Percentiles rank a stretch among this genome's conserved stretches.
These are phyloP conservation scores for Catajapyx aquilonaris DNA, from an alignment of 1,140 invertebrate genomes.

Conservation along the genomic window DNA sequence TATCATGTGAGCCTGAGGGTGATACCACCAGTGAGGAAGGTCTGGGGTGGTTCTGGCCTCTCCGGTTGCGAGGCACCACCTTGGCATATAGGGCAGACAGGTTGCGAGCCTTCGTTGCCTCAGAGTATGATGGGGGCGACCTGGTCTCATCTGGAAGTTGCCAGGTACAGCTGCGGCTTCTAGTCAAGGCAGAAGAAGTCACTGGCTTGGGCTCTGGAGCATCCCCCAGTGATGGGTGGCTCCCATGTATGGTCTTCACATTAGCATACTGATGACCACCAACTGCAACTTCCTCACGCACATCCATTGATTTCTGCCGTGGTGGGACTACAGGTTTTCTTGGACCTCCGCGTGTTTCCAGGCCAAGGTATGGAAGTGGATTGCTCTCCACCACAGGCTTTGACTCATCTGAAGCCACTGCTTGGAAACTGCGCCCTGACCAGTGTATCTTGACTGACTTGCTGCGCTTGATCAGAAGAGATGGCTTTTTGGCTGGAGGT, in stretches of 20 bases:
- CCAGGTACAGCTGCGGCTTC: constrained; percentile 9
- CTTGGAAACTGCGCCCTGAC: constrained; percentile 9
- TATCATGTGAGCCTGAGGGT: no score
- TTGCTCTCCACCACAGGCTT: constrained; percentile 8
- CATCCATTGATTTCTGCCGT: background rate
- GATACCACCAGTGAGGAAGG: no score
- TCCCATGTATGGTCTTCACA: constrained; percentile 7
- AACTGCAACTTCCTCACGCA: background rate
- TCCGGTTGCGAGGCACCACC: background rate
- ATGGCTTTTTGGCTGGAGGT: background rate
- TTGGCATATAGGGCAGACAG: background rate
- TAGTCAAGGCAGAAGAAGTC: constrained; percentile 11
- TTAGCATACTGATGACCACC: background rate
- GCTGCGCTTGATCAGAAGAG: background rate
- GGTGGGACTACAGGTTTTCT: no score
- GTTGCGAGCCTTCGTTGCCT: no score
- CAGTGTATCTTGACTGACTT: constrained; percentile 12
- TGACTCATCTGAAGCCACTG: constrained; percentile 5
- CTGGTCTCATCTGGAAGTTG: constrained; percentile 9
- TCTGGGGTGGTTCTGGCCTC: no score
- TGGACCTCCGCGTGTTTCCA: no score
- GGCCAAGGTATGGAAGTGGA: no score
- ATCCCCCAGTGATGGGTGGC: constrained; percentile 10
- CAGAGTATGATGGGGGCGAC: no score
- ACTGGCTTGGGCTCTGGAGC: no score